These are phyloP conservation scores for Henicopernis longicauda DNA, from an alignment of 2,113 vertebrate genomes.

Conservation along the genomic window DNA sequence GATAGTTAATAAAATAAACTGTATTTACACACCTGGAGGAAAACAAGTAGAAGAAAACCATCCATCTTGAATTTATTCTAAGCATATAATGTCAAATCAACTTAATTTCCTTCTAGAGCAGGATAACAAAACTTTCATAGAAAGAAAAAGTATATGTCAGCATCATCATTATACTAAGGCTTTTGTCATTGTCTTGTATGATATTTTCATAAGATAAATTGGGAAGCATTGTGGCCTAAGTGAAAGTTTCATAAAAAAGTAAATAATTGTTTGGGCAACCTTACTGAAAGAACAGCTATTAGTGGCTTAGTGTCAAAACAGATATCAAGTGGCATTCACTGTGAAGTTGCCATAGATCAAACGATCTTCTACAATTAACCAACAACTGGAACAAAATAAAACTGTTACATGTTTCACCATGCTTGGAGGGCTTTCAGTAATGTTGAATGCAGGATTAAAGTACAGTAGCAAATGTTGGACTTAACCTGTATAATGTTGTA, in stretches of 20 bases:
- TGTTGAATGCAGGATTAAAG: neutral
- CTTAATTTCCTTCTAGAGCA: neutral
- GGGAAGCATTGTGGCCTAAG: neutral
- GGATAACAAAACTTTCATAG: neutral
- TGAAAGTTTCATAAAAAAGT: neutral
- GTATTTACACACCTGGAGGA: neutral
- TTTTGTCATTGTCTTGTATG: neutral
- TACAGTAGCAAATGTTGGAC: neutral
- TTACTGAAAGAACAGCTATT: neutral
- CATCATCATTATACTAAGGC: neutral
- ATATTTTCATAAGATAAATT: neutral
- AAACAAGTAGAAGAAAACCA: neutral
- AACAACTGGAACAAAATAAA: neutral
- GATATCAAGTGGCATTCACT: neutral
- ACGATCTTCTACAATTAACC: neutral
- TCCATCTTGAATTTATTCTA: neutral
- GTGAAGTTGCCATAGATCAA: neutral
- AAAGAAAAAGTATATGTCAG: neutral
- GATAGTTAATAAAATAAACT: neutral
- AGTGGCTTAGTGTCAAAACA: neutral
- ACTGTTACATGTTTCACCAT: fast-evolving
- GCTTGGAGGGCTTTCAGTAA: neutral
- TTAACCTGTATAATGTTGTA: neutral
- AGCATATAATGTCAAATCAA: neutral
- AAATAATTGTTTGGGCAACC: neutral